phyloP scores from a whole-genome alignment of 1,140 invertebrate genomes.

The Ips nitidus region DNA sequence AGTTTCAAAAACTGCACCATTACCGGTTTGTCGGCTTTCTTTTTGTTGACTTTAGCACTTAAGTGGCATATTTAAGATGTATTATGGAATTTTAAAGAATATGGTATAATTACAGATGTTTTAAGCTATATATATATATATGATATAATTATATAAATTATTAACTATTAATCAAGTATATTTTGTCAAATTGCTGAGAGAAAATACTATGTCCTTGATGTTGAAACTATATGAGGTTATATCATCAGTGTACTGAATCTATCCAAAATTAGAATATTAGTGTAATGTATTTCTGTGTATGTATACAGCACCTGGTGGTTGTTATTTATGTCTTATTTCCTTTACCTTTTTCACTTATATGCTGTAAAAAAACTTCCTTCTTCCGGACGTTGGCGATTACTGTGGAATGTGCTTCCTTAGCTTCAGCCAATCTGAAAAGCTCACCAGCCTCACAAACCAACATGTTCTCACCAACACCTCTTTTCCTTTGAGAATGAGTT shows the following conservation, averaged over 20 bases:
- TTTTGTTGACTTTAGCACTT: constrained; percentile 40
- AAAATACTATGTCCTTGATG: constrained; percentile 41
- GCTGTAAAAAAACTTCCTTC: no score
- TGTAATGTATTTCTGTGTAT: constrained; percentile 47
- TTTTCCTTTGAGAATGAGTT: no score
- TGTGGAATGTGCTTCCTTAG: no score
- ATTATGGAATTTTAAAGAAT: constrained; percentile 36
- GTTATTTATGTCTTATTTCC: constrained; percentile 39
- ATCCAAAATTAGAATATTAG: constrained; percentile 46
- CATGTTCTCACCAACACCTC: not conserved
- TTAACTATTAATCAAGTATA: constrained; percentile 43
- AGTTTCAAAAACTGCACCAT: constrained; percentile 12
- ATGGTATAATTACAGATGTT: constrained; percentile 47
- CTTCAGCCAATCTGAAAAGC: no score
- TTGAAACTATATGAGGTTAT: constrained; percentile 36
- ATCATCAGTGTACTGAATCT: constrained; percentile 49
- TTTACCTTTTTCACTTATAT: constrained; percentile 9
- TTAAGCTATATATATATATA: constrained; percentile 43
- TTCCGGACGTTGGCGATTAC: no score
- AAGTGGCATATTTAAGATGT: constrained; percentile 8
- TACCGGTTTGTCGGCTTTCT: constrained; percentile 13
- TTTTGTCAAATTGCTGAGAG: constrained; percentile 47
- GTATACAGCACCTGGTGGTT: constrained; percentile 49
- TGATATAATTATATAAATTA: constrained; percentile 15
- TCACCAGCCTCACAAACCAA: no score